Percentiles rank a stretch among this genome's conserved stretches.
These are phyloP conservation scores for Bathynomus jamesi DNA, from an alignment of 1,140 invertebrate species.

Conservation along the genomic window DNA sequence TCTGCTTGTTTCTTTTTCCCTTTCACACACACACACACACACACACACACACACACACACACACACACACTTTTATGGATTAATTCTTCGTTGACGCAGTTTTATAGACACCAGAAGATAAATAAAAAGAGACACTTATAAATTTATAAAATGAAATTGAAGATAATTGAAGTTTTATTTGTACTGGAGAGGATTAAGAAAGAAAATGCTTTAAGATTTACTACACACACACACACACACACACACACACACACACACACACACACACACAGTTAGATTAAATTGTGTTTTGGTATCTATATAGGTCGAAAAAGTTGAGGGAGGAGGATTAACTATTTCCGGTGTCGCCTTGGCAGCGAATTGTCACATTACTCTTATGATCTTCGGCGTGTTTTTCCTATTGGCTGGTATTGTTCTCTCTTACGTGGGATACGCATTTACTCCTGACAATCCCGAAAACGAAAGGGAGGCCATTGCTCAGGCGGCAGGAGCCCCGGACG, in stretches of 20 bases:
- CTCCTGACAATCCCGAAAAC: background rate
- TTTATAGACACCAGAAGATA: too few relatives aligned
- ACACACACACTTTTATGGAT: too few relatives aligned
- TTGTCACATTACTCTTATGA: slow-evolving; percentile 23
- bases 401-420: slow-evolving; percentile 23
- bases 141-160: too few relatives aligned
- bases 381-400: slow-evolving; percentile 28
- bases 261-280: background rate
- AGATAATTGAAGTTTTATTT: too few relatives aligned
- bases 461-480: background rate
- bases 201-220: too few relatives aligned
- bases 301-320: slow-evolving; percentile 26
- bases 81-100: too few relatives aligned
- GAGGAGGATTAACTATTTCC: slow-evolving; percentile 22
- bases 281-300: background rate
- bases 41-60: background rate
- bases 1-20: too few relatives aligned
- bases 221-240: background rate
- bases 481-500: background rate
- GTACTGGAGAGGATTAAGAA: too few relatives aligned
- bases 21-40: background rate
- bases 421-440: slow-evolving; percentile 23
- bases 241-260: background rate
- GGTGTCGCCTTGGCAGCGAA: slow-evolving; percentile 22
- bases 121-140: too few relatives aligned